Percentiles rank a stretch among this genome's conserved stretches.
phyloP scores from a whole-genome alignment of 2,888 invertebrate species.

The Heliconius sara region DNA sequence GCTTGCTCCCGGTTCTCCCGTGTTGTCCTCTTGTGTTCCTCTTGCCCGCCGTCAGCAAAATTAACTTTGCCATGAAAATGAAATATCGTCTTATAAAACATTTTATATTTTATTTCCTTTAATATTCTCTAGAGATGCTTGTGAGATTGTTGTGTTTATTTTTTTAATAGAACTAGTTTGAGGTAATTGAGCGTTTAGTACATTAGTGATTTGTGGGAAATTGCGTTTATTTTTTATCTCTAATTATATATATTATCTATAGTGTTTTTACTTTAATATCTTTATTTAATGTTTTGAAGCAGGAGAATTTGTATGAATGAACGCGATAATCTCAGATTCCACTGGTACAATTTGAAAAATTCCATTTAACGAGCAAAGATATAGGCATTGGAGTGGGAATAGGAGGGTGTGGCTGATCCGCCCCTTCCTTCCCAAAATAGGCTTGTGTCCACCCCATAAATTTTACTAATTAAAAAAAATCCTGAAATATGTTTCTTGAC shows the following conservation, averaged over 20 bases:
- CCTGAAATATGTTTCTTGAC: too few relatives aligned
- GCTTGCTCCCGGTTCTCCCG: slow-evolving; percentile 38
- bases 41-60: slow-evolving; percentile 36
- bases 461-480: too few relatives aligned
- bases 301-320: too few relatives aligned
- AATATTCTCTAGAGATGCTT: slow-evolving; percentile 8
- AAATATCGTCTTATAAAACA: slow-evolving; percentile 13
- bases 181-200: slow-evolving; percentile 12
- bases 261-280: too few relatives aligned
- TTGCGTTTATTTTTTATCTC: not conserved
- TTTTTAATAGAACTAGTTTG: not conserved
- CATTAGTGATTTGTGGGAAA: not conserved
- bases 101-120: slow-evolving; percentile 7
- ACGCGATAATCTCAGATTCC: too few relatives aligned
- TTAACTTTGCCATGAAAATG: slow-evolving; percentile 32
- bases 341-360: too few relatives aligned
- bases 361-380: too few relatives aligned
- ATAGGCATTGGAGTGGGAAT: too few relatives aligned
- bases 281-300: too few relatives aligned
- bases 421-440: too few relatives aligned
- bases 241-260: not conserved
- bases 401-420: too few relatives aligned
- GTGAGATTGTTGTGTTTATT: not conserved
- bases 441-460: too few relatives aligned
- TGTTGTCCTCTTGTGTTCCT: slow-evolving; percentile 14